Percentiles rank a stretch among this genome's conserved stretches.
Conservation (phyloP, 1,140 invertebrate genomes). For the Aphelenchoides fujianensis region DNA sequence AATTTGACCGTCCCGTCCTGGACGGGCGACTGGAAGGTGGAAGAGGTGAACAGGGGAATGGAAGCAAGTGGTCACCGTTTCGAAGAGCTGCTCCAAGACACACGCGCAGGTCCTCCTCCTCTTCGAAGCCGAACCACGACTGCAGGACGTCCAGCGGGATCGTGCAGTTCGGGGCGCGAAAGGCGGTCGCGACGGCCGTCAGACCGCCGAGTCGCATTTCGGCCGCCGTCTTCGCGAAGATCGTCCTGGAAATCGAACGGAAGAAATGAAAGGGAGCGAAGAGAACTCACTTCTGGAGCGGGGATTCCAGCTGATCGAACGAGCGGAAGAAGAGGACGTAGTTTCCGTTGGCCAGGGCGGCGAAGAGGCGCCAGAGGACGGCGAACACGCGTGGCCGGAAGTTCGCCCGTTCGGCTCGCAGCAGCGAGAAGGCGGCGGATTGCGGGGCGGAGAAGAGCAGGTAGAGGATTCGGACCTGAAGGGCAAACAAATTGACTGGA, state of each 20-base stretch:
- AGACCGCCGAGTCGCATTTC: neutral
- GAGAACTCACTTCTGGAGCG: conserved; percentile 18
- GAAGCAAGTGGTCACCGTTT: conserved; percentile 3
- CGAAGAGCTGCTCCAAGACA: conserved; percentile 7
- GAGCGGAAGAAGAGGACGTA: conserved; percentile 7
- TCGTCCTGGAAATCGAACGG: conserved; percentile 13
- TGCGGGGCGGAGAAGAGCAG: neutral
- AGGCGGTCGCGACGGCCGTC: neutral
- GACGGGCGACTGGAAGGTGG: neutral
- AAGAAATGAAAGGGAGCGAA: neutral
- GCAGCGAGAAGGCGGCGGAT: neutral
- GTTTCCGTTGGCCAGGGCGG: conserved; percentile 4
- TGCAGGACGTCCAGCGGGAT: conserved; percentile 6
- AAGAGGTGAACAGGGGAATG: neutral
- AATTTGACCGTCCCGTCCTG: conserved; percentile 5
- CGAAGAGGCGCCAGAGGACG: neutral
- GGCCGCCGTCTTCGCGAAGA: neutral
- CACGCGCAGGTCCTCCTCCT: neutral
- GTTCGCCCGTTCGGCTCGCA: neutral
- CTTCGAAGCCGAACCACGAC: neutral
- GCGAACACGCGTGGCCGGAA: neutral
- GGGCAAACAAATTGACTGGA: neutral
- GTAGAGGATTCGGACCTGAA: conserved; percentile 3
- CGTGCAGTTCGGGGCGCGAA: neutral
- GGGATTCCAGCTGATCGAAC: neutral